phyloP scores from a whole-genome alignment of 1,140 invertebrate genomes.

The Acromyrmex heyeri region DNA sequence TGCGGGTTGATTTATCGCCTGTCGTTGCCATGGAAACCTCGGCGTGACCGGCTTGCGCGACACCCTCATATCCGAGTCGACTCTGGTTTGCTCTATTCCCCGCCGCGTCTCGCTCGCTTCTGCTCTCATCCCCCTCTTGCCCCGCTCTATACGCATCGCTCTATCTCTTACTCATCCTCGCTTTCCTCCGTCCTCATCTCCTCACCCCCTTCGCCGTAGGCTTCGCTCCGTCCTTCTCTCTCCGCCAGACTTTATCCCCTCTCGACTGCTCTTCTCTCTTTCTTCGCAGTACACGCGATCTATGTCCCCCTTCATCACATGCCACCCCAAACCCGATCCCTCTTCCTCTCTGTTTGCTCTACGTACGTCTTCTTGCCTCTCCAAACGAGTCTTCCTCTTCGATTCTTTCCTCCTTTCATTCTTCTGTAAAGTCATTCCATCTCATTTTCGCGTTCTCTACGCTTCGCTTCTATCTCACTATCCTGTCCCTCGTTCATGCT shows the following conservation, averaged over 20 bases:
- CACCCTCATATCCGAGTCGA: conserved; percentile 84
- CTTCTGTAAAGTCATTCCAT: conserved; percentile 45
- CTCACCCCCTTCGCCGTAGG: neutral
- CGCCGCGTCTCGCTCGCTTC: conserved; percentile 57
- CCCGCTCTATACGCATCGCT: conserved; percentile 17
- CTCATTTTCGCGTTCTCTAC: conserved; percentile 42
- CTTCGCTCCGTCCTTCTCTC: conserved; percentile 58
- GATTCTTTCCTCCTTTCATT: conserved; percentile 64
- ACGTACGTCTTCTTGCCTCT: conserved; percentile 50
- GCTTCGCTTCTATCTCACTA: conserved; percentile 60
- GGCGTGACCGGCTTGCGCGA: conserved; percentile 85
- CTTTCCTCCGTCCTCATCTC: conserved; percentile 22
- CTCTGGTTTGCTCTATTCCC: conserved; percentile 78
- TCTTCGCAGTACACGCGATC: conserved; percentile 53
- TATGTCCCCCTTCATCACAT: conserved; percentile 62
- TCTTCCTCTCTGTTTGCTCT: conserved; percentile 68
- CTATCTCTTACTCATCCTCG: conserved; percentile 20
- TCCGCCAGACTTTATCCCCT: conserved; percentile 29
- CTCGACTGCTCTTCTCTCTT: neutral
- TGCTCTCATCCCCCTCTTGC: conserved; percentile 35
- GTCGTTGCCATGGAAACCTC: conserved; percentile 85
- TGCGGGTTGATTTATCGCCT: conserved; percentile 86
- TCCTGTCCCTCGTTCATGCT: conserved; percentile 7
- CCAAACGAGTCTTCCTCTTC: conserved; percentile 53
- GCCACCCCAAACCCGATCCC: conserved; percentile 47